These are phyloP conservation scores for Enteromius unitaeniatus DNA, from an alignment of 2,797 vertebrate species.

Conservation along the genomic window DNA sequence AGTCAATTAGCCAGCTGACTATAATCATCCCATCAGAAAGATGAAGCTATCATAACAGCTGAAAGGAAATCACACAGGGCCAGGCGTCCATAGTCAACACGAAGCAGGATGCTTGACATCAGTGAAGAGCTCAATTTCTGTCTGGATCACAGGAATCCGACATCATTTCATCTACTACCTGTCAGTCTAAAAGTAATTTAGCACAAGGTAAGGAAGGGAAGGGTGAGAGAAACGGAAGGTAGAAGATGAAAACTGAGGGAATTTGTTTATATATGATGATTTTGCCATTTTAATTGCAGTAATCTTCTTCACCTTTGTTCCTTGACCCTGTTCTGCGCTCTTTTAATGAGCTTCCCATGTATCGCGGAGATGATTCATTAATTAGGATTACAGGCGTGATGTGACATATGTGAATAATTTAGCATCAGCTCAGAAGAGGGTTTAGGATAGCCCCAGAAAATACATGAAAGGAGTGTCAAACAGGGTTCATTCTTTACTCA, in stretches of 20 bases:
- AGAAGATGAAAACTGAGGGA: not conserved
- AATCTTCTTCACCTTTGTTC: slow-evolving; percentile 13
- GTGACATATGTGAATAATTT: slow-evolving; percentile 61
- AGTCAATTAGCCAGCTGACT: not conserved
- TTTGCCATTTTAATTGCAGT: slow-evolving; percentile 27
- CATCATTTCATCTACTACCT: slow-evolving; percentile 49
- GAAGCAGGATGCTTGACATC: slow-evolving; percentile 14
- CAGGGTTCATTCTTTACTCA: not conserved
- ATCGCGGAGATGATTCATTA: slow-evolving; percentile 37
- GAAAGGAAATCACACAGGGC: not conserved
- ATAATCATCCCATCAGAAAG: slow-evolving; percentile 8
- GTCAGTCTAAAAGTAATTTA: slow-evolving; percentile 51
- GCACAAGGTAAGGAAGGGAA: not conserved
- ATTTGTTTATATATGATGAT: slow-evolving; percentile 25
- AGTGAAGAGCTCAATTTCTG: slow-evolving; percentile 38
- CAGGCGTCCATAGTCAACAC: not conserved
- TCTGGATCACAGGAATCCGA: slow-evolving; percentile 13
- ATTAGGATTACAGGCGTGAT: slow-evolving; percentile 46
- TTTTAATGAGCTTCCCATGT: slow-evolving; percentile 36
- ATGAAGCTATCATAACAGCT: not conserved
- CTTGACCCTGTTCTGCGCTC: not conserved
- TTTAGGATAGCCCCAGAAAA: slow-evolving; percentile 42
- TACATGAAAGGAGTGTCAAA: slow-evolving; percentile 38
- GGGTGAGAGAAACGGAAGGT: not conserved
- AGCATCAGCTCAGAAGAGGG: slow-evolving; percentile 36